These are phyloP conservation scores for Rousettus madagascariensis DNA, from an alignment of 2,797 vertebrate genomes.

Conservation along the genomic window DNA sequence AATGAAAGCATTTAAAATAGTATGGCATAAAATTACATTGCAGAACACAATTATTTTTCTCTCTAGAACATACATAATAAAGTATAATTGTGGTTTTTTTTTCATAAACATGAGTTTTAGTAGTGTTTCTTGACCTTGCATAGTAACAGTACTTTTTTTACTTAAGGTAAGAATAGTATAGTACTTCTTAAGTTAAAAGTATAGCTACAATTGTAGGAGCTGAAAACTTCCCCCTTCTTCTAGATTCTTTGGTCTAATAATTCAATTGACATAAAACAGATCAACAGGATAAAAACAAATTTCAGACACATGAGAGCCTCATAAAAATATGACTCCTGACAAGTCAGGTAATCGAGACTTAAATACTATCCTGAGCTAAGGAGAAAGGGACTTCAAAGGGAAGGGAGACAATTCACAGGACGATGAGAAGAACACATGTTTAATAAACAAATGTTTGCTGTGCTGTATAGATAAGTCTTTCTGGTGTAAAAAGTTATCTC, in stretches of 20 bases:
- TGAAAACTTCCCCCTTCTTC: background rate
- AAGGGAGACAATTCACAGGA: background rate
- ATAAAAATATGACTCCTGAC: background rate
- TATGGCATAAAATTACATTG: background rate
- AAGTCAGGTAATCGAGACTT: background rate
- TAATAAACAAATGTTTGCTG: background rate
- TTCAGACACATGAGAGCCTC: background rate
- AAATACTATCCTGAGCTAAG: background rate
- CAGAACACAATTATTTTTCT: slow-evolving; percentile 29
- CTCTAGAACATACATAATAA: background rate
- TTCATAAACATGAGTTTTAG: slow-evolving; percentile 21
- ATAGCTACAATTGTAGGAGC: background rate
- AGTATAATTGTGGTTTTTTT: slow-evolving; percentile 43
- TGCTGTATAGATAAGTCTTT: background rate
- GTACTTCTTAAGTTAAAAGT: background rate
- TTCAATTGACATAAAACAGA: background rate
- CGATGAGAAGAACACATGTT: background rate
- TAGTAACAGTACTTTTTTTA: background rate
- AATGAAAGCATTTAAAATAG: slow-evolving; percentile 38
- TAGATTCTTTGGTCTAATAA: background rate
- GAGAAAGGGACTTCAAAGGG: background rate
- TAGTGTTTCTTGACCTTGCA: background rate
- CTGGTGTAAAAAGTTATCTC: background rate
- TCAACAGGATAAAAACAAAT: background rate
- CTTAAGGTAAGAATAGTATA: background rate